Evolutionary conservation across 2,113 vertebrate genomes (phyloP).

Genomic region (Tor tambroides): DNA sequence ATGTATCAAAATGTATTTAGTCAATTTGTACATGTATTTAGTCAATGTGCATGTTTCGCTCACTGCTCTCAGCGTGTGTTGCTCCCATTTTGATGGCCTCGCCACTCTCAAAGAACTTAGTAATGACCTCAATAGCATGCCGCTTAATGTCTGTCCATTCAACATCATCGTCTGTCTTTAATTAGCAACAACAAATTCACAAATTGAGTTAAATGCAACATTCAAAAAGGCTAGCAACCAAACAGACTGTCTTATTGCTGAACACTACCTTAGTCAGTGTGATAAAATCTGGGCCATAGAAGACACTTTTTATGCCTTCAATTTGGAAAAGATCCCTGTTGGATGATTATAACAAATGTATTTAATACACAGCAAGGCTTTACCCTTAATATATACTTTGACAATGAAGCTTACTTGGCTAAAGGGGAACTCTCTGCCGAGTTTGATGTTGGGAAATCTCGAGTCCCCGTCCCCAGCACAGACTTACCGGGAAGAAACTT

Average conservation of each 20-base stretch:
- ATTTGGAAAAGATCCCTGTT: constrained; percentile 80
- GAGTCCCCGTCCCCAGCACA: constrained; percentile 75
- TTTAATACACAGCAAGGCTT: not conserved
- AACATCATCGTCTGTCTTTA: constrained; percentile 75
- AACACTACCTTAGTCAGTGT: constrained; percentile 80
- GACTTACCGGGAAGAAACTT: constrained; percentile 81
- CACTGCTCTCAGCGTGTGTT: constrained; percentile 75
- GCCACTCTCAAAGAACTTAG: constrained; percentile 78
- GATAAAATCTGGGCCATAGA: constrained; percentile 83
- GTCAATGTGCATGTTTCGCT: constrained; percentile 53
- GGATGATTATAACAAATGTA: constrained; percentile 41
- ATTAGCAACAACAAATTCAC: constrained; percentile 15
- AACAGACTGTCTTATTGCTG: not conserved
- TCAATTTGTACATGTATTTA: not conserved
- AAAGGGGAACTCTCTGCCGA: constrained; percentile 75
- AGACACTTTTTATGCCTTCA: constrained; percentile 82
- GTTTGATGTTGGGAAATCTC: constrained; percentile 75
- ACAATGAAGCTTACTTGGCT: constrained; percentile 69
- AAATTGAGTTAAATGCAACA: not conserved
- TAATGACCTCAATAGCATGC: constrained; percentile 70
- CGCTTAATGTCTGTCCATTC: constrained; percentile 77
- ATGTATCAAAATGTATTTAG: not conserved
- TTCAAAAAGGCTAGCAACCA: not conserved
- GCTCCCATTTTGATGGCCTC: constrained; percentile 72
- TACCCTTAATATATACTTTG: not conserved